These are phyloP conservation scores for Amyelois transitella DNA, from an alignment of 1,140 invertebrate genomes.

Conservation along the genomic window DNA sequence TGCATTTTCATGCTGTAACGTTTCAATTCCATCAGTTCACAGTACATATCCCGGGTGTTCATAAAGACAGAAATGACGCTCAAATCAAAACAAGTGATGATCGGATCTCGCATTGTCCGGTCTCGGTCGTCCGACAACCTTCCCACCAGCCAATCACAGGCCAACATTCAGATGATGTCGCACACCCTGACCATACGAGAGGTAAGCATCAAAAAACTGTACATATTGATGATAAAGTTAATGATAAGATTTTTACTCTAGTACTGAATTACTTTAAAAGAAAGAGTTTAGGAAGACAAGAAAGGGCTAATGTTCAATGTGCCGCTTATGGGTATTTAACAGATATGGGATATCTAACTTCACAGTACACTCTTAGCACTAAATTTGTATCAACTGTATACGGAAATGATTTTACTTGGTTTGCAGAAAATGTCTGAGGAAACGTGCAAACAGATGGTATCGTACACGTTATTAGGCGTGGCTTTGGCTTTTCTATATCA, in stretches of 20 bases:
- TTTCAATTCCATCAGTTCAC: conserved; percentile 79
- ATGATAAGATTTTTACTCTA: background rate
- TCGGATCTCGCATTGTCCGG: conserved; percentile 81
- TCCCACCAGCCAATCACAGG: conserved; percentile 92
- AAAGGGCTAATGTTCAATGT: background rate
- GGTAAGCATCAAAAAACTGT: conserved; percentile 74
- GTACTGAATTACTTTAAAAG: background rate
- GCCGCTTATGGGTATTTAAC: conserved; percentile 22
- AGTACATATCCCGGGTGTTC: conserved; percentile 93
- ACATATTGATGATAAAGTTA: background rate
- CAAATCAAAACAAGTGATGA: conserved; percentile 84
- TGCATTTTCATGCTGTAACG: background rate
- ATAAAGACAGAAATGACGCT: conserved; percentile 94
- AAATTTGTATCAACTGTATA: conserved; percentile 36
- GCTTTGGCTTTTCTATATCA: conserved; percentile 72
- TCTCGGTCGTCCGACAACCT: conserved; percentile 91
- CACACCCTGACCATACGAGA: conserved; percentile 93
- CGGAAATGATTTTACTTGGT: conserved; percentile 74
- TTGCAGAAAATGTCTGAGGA: conserved; percentile 88
- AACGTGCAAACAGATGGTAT: conserved; percentile 88
- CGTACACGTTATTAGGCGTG: conserved; percentile 77
- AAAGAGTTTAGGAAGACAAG: background rate
- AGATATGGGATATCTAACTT: conserved; percentile 22
- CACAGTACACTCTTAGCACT: conserved; percentile 27
- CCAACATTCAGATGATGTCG: conserved; percentile 95